Evolutionary conservation across 2,797 vertebrate species (phyloP).

Genomic region (Aselliscus stoliczkanus): DNA sequence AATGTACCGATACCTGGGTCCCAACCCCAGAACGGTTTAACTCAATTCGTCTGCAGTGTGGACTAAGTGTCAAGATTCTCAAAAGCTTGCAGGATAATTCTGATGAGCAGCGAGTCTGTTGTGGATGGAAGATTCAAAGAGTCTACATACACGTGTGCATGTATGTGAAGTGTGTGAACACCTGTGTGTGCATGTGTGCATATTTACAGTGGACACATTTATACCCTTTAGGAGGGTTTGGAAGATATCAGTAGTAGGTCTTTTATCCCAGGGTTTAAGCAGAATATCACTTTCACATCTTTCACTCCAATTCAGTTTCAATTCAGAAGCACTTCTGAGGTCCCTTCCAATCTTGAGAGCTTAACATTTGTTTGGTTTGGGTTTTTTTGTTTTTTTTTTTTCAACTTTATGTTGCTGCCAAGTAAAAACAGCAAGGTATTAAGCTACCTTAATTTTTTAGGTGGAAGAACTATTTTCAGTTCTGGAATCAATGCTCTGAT

Average conservation of each 20-base stretch:
- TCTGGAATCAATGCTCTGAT: neutral
- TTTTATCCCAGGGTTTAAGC: neutral
- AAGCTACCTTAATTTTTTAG: neutral
- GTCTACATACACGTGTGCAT: neutral
- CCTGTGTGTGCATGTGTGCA: rapidly evolving
- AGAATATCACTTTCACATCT: neutral
- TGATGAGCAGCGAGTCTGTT: too few relatives aligned
- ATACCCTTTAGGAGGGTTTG: neutral
- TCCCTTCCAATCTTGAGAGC: neutral
- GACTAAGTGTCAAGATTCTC: neutral
- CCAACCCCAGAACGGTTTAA: neutral
- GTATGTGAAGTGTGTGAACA: neutral
- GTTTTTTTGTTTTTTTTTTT: neutral
- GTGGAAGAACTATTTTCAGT: neutral
- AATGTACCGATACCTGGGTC: neutral
- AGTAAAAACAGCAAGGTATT: neutral
- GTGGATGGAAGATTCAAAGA: neutral
- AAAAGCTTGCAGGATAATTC: neutral
- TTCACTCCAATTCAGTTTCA: neutral
- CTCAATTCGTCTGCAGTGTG: neutral
- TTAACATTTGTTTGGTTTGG: neutral
- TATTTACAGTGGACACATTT: neutral
- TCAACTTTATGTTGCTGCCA: neutral
- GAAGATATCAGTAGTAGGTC: neutral
- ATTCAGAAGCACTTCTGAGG: neutral